Evolutionary conservation across 2,797 vertebrate genomes (phyloP), one percentile per base, ranked within the genome.

Genomic region (Poeciliopsis infans): DNA sequence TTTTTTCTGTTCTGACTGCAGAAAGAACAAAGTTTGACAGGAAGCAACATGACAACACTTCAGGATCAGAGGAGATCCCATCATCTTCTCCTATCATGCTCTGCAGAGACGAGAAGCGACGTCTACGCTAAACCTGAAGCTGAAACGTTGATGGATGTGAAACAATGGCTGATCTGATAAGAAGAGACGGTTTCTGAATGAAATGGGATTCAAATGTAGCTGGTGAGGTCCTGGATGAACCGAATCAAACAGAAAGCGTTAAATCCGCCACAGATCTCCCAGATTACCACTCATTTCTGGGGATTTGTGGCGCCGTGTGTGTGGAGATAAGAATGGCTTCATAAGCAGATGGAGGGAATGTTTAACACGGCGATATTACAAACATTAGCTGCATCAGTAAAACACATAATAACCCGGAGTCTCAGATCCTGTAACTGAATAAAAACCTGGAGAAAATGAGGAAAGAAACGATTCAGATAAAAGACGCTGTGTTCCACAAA

Each of bases 171-270:
- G 70, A 49, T 33, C 45, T 28, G 69, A 45, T 5, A 36, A 33
- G 76, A 36, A 77, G 66, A 43, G 88, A 88, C 85, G 79, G 85
- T 5, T 79, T 76, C 77, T 51, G 47, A 84, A 75, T 77, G 41
- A 83, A 91, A 85, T 87, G 87, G 82, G 79, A 90, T 89, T 91
- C 84, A 84, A 81, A 88, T 66, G 15, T 47, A 77, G 82, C 28
- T 75, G 4, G 85, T 83, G 84, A 77, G 83, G 78, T 88, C 72
- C 72, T 78, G 81, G 83, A 85, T 46, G 53, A 79, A 49, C 71
- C 51, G 78, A 81, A 72, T 86, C 78, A 74, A 76, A 86, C 75
- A 79, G 77, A 13, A 78, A 72, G 78, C 43, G 36, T 57, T 89
- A 80, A 88, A 86, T 85, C 85, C 81, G 85, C 53, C 55, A 28